These are phyloP conservation scores for Parasteatoda lunata DNA, from an alignment of 2,888 invertebrate species.

Conservation along the genomic window DNA sequence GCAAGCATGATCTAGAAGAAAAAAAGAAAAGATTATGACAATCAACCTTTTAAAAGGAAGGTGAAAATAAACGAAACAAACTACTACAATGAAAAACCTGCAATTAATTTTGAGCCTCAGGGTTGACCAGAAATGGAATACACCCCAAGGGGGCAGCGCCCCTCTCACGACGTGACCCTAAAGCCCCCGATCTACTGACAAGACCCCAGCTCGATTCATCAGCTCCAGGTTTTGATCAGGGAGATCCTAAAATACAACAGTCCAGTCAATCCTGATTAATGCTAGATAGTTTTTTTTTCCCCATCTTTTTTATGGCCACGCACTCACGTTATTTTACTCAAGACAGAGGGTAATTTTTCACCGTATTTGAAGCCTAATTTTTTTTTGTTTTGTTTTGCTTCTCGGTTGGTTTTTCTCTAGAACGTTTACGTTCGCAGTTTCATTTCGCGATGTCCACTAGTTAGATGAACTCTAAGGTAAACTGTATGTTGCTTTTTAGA, in stretches of 20 bases:
- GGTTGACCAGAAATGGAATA: conserved; percentile 36
- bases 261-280: conserved; percentile 52
- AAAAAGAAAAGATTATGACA: conserved; percentile 20
- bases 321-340: conserved; percentile 33
- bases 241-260: conserved; percentile 26
- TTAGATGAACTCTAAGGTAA: too few relatives aligned
- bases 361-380: conserved; percentile 45
- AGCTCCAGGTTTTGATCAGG: conserved; percentile 31
- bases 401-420: conserved; percentile 8
- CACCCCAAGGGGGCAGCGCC: conserved; percentile 28
- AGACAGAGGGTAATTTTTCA: conserved; percentile 64
- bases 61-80: conserved; percentile 42
- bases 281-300: conserved; percentile 11
- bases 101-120: conserved; percentile 49
- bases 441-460: not conserved
- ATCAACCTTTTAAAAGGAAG: conserved; percentile 5
- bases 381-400: conserved; percentile 45
- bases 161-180: conserved; percentile 50
- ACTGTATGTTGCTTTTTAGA: too few relatives aligned
- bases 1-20: not conserved
- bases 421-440: conserved; percentile 22
- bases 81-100: conserved; percentile 14
- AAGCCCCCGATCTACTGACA: conserved; percentile 26
- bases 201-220: conserved; percentile 38
- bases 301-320: conserved; percentile 35